Base-by-base conservation (phyloP, 1,140 invertebrate species). In the Brachionus manjavacas region DNA sequence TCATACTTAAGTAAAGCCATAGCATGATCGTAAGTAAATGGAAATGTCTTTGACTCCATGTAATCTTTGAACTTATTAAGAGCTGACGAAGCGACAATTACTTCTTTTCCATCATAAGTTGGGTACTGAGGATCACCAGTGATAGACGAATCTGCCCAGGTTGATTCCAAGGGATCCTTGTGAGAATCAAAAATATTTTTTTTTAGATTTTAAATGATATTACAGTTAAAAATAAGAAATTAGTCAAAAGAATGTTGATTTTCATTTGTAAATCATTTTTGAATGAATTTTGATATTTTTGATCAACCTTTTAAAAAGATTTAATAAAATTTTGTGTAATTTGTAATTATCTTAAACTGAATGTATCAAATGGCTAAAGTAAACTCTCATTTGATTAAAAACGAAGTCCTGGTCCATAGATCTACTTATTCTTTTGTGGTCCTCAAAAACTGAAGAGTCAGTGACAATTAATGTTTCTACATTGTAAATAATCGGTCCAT, bases 11-110 rank as follows among this genome's bases (percentile, higher is more conserved):
- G 25, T 9, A 81, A 12, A 23, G 28, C 79, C 46, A 60, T 60
- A 60, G 79, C 79, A 60, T 81, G 79, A 43, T 81, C 79, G 60
- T 60, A 81, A 4, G 28, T 28, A 25, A 81, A 81, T n/a, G 79
- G 49, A 81, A 81, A 68, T 1, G 52, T 81, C 25, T 64, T 60
- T 43, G 79, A 81, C 14, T 81, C 55, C 49, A 81, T 60, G 20
- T 31, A 81, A 39, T 39, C 14, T 39, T 23, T 64, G 23, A 81
- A 81, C 4, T 7, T 41, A 23, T 6, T 60, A 20, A 81, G 16
- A 11, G 60, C 41, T 39, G 28, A 7, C 8, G 25, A n/a, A 0
- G 16, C 52, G 4, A 81, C 28, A 3, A 81, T 9, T 11, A 81
- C 79, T 28, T 81, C 79, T 60, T 43, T 39, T 39, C 79, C 79